Percentiles rank a stretch among this genome's conserved stretches.
Conservation (phyloP, 2,797 vertebrate genomes). For the Bufotes viridis region DNA sequence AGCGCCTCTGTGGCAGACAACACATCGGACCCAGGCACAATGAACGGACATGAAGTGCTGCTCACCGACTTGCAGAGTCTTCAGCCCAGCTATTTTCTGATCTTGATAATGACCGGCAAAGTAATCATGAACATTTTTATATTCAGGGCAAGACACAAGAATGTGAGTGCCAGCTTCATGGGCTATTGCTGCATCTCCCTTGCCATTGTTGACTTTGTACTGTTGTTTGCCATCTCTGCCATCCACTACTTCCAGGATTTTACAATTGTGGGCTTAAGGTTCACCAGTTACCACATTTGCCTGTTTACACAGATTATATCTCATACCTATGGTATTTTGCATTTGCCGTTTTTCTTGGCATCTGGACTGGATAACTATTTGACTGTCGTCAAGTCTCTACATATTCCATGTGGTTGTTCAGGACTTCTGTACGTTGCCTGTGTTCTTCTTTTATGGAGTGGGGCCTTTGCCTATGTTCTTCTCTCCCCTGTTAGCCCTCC, state of each 20-base stretch:
- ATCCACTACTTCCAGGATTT: conserved; percentile 75
- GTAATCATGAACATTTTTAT: conserved; percentile 77
- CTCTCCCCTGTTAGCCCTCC: conserved; percentile 63
- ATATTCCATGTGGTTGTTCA: conserved; percentile 41
- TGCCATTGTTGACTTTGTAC: conserved; percentile 73
- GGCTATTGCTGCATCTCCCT: conserved; percentile 81
- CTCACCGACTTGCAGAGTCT: conserved; percentile 8
- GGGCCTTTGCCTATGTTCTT: conserved; percentile 72
- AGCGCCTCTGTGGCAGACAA: not conserved
- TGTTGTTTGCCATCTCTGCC: conserved; percentile 70
- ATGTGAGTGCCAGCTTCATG: conserved; percentile 75
- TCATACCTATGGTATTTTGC: conserved; percentile 73
- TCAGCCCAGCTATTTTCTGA: conserved; percentile 67
- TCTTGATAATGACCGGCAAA: conserved; percentile 80
- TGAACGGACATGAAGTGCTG: not conserved
- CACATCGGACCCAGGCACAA: not conserved
- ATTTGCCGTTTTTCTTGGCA: conserved; percentile 77
- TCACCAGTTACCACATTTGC: conserved; percentile 83
- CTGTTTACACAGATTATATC: conserved; percentile 80
- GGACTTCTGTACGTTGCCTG: conserved; percentile 65
- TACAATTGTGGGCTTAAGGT: conserved; percentile 71
- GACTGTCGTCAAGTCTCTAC: conserved; percentile 65
- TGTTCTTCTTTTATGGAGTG: conserved; percentile 74
- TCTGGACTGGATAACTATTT: conserved; percentile 77
- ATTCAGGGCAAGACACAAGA: conserved; percentile 72